phyloP scores from a whole-genome alignment of 2,797 vertebrate species.

The Enteromius anoplus region DNA sequence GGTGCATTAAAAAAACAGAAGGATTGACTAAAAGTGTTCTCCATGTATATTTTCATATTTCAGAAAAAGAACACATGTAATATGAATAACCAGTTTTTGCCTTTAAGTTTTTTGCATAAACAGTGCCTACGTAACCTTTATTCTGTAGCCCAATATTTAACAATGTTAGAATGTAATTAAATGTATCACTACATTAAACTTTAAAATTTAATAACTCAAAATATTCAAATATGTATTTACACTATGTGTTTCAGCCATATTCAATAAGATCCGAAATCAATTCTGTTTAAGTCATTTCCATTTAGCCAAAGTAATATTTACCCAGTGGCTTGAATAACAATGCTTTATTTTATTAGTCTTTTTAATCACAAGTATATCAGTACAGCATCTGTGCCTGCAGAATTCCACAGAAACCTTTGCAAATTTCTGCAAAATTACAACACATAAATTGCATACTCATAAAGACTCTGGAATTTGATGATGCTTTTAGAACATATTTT shows the following conservation, averaged over 20 bases:
- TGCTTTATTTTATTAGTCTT: background rate
- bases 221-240: background rate
- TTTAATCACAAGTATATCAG: conserved; percentile 8
- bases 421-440: background rate
- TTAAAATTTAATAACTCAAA: background rate
- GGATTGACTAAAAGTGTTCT: background rate
- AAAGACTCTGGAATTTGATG: background rate
- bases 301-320: background rate
- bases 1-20: background rate
- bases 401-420: background rate
- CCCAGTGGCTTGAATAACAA: conserved; percentile 1
- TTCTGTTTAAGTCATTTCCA: background rate
- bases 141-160: background rate
- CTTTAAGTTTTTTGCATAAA: background rate
- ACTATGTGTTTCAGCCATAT: background rate
- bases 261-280: background rate
- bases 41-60: background rate
- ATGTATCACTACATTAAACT: background rate
- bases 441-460: background rate
- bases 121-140: background rate
- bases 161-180: background rate
- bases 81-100: background rate
- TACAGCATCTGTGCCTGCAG: background rate
- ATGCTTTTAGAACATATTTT: conserved; percentile 9
- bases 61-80: background rate